Evolutionary conservation across 2,888 invertebrate genomes (phyloP), one percentile per base, ranked within the genome.

Genomic region (Siphlonurus alternatus): DNA sequence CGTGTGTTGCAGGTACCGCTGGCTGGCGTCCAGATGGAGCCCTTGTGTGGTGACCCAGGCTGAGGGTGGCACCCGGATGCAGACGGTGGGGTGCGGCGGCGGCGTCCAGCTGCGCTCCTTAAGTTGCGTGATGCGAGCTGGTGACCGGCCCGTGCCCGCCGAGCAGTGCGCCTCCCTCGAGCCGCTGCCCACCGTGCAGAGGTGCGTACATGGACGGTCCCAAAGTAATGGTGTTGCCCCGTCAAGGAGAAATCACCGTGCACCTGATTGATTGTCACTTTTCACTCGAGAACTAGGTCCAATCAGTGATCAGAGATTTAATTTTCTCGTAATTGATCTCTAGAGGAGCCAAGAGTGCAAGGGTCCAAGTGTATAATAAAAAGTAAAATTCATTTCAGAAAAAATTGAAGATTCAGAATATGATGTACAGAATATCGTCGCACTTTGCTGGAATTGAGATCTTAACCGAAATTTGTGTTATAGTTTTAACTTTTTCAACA

Each of bases 101-200:
- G 83, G 83, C 0, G 77, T 81, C 53, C 83, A 83, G 72, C 73
- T 80, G 20, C 72, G 83, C 1, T 80, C 79, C 61, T 79, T 80
- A 1, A 79, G 79, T 2, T 83, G 83, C 70, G 79, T 80, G 10
- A 76, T 78, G 51, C 66, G 68, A 15, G 76, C 78, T 2, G 79
- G 80, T 0, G 63, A 65, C 22, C 71, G 78, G 1, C 75, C 79
- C 10, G 69, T 81, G 18, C 77, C 78, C 56, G 74, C 77, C 0
- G 77, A 76, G 2, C 77, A 79, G 66, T 82, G 82, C 67, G 76
- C 78, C 0, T 79, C 79, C 61, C 76, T 80, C 0, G 77, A 77
- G 1, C 75, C 79, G 71, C 79, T 81, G 0, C 79, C 81, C 0
- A 74, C 80, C 0, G 80, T 81, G 59, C 80, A 82, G 67, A 79